Base-by-base conservation (phyloP, 64 coral and sea anemone genomes). In the Cladopsammia gracilis region DNA sequence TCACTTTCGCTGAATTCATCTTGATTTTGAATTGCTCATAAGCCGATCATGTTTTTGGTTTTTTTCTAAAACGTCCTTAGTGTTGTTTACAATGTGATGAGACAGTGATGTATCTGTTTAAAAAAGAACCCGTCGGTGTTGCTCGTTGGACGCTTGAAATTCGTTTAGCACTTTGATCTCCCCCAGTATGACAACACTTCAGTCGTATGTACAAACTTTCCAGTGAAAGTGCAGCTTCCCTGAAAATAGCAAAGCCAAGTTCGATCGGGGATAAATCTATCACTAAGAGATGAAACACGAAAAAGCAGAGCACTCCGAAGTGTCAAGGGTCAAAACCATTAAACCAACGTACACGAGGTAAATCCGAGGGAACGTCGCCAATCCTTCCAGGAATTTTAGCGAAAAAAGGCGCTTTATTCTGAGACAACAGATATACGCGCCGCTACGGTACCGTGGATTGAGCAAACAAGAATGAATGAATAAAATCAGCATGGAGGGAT, bases 1-100 rank as follows among this genome's bases (percentile, higher is more conserved):
- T 59, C 5, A 71, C 75, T 34, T 71, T 81, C 59, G 62, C 62
- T 81, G 45, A 71, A 78, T 54, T 77, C 75, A 77, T 77, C 22
- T 88, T 47, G 20, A 45, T 50, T 34, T 16, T 72, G 23, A 25
- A 88, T 48, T 53, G 49, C 73, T 22, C 52, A 48, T 26, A 73
- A 48, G 16, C 48, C 1, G 18, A 13, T 24, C 72, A 34, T 25
- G 16, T 51, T 7, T 51, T 75, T 1, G 0, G 0, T 51, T 7
- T 75, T 75, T 75, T 15, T 64, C 13, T 14, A 19, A 48, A 47
- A 19, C 14, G 61, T 64, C 11, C 44, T 42, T 11, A 8, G 45
- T 64, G 60, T 18, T 84, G 58, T 48, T 64, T 46, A 64, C 34
- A 84, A 64, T 84, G 46, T 62, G 20, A 48, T 26, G 23, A 7